Base-by-base conservation (phyloP, 2,888 invertebrate species). In the Scaptomyza caliginosa region DNA sequence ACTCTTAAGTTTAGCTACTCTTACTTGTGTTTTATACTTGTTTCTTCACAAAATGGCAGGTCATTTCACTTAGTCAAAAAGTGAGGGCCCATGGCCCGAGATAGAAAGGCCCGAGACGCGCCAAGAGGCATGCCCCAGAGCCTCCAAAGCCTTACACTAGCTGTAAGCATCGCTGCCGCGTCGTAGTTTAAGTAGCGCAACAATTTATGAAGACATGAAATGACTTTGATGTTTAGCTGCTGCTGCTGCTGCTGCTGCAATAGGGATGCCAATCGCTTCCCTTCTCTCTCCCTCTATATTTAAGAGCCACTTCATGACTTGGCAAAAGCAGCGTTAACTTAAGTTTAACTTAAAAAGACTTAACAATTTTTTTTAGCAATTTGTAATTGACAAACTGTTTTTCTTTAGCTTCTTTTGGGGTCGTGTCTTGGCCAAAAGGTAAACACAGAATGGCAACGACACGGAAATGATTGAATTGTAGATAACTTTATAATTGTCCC, bases 191-290 rank as follows among this genome's bases (percentile, higher is more conserved):
- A 66, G 80, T 84, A 74, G 75, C 73, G 56, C 67, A 75, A 65
- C 73, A 81, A 81, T 78, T 85, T 81, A 81, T 81, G 85, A 81
- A 81, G 80, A 85, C 80, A 75, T 78, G 82, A 82, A 81, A 78
- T 81, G 75, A 81, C 80, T 81, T 81, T 81, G 85, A 85, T 85
- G 86, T 85, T 81, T 85, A 74, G 16, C 34, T 26, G 26, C 7
- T 24, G 24, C 24, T 24, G 24, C 24, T 7, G 24, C 24, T 7
- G 73, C 69, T 74, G 69, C 67, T 69, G 70, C 81, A 70, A 49
- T 59, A 42, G 19, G 32, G 42, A 34, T 43, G 4, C 13, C 30
- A 13, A 4, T n/a, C 10, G 10, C 11, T 8, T 10, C 10, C 17
- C 8, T 26, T 16, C 8, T 11, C 26, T 4, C n/a, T 30, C 36